Conservation (phyloP, 1,140 invertebrate species). For the Drosophila bocki region DNA sequence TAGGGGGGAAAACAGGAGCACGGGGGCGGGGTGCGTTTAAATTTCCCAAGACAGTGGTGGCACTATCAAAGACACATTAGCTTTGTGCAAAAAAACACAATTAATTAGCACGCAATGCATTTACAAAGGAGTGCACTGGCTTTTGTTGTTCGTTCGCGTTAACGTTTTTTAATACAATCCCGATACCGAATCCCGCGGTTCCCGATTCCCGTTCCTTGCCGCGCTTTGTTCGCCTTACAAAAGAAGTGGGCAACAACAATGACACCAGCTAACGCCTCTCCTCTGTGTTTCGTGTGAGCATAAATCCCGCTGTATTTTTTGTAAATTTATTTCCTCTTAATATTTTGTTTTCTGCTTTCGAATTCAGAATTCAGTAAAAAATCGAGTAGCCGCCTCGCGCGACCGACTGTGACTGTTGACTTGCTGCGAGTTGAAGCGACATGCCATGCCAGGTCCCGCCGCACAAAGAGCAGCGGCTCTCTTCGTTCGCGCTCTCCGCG, state of each 20-base stretch:
- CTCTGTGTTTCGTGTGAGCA: conserved; percentile 30
- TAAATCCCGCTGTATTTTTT: conserved; percentile 31
- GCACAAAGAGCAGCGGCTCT: conserved; percentile 23
- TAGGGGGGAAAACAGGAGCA: conserved; percentile 25
- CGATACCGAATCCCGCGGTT: conserved; percentile 28
- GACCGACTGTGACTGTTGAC: conserved; percentile 18
- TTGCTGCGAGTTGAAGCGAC: conserved; percentile 2
- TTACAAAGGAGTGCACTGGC: conserved; percentile 26
- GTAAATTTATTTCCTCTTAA: conserved; percentile 19
- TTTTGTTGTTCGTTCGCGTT: conserved; percentile 20
- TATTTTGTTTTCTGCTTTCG: conserved; percentile 23
- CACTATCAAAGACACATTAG: conserved; percentile 71
- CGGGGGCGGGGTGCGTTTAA: conserved; percentile 31
- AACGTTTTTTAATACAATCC: conserved; percentile 29
- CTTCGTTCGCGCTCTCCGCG: neutral
- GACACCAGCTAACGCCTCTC: conserved; percentile 36
- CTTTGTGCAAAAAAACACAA: conserved; percentile 37
- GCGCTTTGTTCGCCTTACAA: conserved; percentile 55
- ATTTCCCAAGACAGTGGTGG: conserved; percentile 48
- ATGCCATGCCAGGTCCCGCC: neutral
- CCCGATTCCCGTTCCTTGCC: conserved; percentile 28
- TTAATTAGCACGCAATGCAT: conserved; percentile 41
- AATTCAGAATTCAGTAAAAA: neutral
- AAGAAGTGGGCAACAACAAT: conserved; percentile 49
- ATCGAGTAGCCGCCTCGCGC: conserved; percentile 15